Conservation (phyloP, 2,797 vertebrate species). For the Sphaeramia orbicularis region DNA sequence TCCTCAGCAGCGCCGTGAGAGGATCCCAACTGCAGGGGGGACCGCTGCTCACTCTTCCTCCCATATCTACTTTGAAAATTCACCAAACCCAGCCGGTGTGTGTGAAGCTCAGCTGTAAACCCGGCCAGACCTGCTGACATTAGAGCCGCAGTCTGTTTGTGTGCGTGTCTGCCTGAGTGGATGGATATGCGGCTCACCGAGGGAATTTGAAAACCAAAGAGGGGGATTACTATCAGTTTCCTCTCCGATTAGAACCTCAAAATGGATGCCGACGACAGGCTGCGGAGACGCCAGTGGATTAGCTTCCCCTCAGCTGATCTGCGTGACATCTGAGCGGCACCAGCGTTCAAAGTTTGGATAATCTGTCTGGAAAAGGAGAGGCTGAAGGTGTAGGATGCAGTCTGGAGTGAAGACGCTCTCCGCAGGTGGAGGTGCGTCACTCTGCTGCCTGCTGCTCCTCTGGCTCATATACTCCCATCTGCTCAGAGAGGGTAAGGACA, state of each 20-base stretch:
- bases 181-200: conserved; percentile 67
- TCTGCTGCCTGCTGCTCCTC: conserved; percentile 89
- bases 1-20: conserved; percentile 46
- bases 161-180: conserved; percentile 16
- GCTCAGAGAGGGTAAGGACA: conserved; percentile 87
- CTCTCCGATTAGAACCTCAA: conserved; percentile 72
- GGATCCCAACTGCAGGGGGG: conserved; percentile 47
- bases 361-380: conserved; percentile 24
- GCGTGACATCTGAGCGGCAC: conserved; percentile 64
- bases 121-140: conserved; percentile 69
- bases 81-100: conserved; percentile 30
- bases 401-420: conserved; percentile 87
- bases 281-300: conserved; percentile 76
- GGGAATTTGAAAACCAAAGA: conserved; percentile 65
- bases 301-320: conserved; percentile 60
- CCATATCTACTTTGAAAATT: conserved; percentile 36
- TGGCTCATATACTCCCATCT: conserved; percentile 90
- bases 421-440: conserved; percentile 88
- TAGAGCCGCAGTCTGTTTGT: conserved; percentile 18
- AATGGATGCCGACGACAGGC: conserved; percentile 82
- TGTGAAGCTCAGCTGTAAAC: conserved; percentile 65
- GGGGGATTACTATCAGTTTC: conserved; percentile 68
- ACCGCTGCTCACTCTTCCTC: conserved; percentile 34
- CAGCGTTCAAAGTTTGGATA: conserved; percentile 76
- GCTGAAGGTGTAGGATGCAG: conserved; percentile 84